A percentile compares a stretch with the other conserved stretches of the same genome.
phyloP scores from a whole-genome alignment of 2,888 invertebrate genomes.

The Agrypnus murinus region DNA sequence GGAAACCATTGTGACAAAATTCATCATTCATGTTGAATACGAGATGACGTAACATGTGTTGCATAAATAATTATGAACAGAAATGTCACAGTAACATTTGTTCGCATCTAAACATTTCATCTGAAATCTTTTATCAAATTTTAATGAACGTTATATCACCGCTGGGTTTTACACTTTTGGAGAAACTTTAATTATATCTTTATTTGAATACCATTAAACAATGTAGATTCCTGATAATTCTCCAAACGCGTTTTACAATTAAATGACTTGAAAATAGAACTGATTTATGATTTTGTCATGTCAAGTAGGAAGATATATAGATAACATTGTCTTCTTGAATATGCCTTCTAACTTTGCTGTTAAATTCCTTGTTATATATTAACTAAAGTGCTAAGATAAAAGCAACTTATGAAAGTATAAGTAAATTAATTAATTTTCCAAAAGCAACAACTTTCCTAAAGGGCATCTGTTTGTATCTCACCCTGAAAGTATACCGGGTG shows the following conservation, averaged over 20 bases:
- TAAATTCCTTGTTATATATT: constrained; percentile 34
- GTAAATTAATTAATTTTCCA: constrained; percentile 33
- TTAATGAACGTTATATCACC: too few species aligned
- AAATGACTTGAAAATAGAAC: background rate
- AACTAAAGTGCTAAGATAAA: constrained; percentile 35
- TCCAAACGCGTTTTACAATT: too few species aligned
- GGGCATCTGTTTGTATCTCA: constrained; percentile 18
- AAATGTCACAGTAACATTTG: constrained; percentile 17
- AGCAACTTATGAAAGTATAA: constrained; percentile 39
- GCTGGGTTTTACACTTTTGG: constrained; percentile 6
- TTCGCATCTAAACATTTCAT: constrained; percentile 8
- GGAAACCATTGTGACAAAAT: too few species aligned
- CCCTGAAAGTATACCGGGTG: too few species aligned
- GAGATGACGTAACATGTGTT: too few species aligned
- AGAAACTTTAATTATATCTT: constrained; percentile 4
- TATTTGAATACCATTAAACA: too few species aligned
- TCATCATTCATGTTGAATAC: too few species aligned
- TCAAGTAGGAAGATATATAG: constrained; percentile 18
- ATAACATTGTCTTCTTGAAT: constrained; percentile 33
- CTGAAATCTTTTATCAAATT: too few species aligned
- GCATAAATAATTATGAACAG: constrained; percentile 8
- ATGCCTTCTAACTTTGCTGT: constrained; percentile 32
- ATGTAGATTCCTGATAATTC: too few species aligned
- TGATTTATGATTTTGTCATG: background rate
- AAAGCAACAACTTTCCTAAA: constrained; percentile 21